Evolutionary conservation across 1,140 invertebrate genomes (phyloP), one percentile per base, ranked within the genome.

Genomic region (Diabrotica undecimpunctata): DNA sequence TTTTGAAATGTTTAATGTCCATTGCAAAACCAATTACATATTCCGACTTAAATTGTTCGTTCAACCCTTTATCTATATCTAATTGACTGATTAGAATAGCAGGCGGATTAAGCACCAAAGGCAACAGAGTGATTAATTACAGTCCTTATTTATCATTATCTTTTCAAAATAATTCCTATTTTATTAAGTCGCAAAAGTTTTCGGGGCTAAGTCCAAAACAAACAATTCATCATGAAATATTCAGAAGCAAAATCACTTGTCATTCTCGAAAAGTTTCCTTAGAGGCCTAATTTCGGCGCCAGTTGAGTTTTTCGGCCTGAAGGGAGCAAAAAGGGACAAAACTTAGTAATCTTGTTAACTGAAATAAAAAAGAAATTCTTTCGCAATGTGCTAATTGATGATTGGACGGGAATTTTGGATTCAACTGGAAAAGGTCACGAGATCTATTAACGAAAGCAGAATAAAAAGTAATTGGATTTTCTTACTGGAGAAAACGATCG

Each of bases 171-270:
- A 46, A 46, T 46, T 46, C 41, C 41, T 46, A 46, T 46, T 46
- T 46, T n/a, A 46, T 46, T 46, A 46, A 46, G 41, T 10, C 41
- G 8, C 41, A 46, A 46, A 46, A 46, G 8, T 46, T 46, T 46
- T 46, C n/a, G 4, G n/a, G 41, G 41, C 41, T 10, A n/a, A 46
- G 41, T 46, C 41, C 41, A 46, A 46, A 46, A 46, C 41, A 46
- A 46, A 46, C 41, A 46, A 46, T 46, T 46, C n/a, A 46, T 46
- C 41, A 46, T 46, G 41, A 46, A 46, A 46, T 46, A 46, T 46
- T 46, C 41, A 46, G 41, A 10, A 46, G 41, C 41, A 46, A 46
- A 46, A 46, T 46, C 41, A 46, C 41, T 46, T 46, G 41, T 46
- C 41, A 46, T 46, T 46, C 41, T 46, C n/a, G 41, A 46, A 46